Evolutionary conservation across 2,113 vertebrate genomes (phyloP).

Genomic region (Apistogramma diplotaenia): DNA sequence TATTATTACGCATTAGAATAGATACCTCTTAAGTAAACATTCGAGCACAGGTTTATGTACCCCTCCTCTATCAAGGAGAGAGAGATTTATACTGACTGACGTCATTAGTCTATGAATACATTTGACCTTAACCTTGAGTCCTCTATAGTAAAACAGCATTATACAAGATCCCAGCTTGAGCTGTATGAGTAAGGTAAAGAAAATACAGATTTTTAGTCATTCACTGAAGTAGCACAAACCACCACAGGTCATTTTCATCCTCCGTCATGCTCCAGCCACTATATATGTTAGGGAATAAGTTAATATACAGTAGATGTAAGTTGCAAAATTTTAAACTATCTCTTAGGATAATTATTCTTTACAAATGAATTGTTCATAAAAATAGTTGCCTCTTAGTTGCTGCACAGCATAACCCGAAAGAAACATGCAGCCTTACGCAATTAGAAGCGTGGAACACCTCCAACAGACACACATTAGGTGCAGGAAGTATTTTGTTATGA

Average conservation of each 20-base stretch:
- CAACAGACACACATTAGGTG: constrained; percentile 15
- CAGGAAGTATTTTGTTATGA: constrained; percentile 27
- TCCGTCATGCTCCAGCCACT: not conserved
- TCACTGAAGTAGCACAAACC: constrained; percentile 19
- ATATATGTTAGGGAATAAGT: not conserved
- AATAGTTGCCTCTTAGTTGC: not conserved
- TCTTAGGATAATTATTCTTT: not conserved
- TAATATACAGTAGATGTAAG: constrained; percentile 3
- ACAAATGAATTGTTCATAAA: not conserved
- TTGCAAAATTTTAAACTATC: not conserved
- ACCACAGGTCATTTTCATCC: constrained; percentile 8
- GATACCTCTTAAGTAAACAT: constrained; percentile 45
- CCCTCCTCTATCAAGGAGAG: constrained; percentile 19
- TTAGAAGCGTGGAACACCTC: not conserved
- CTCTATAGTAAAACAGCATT: constrained; percentile 43
- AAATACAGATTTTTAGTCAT: constrained; percentile 10
- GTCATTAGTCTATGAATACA: constrained; percentile 48
- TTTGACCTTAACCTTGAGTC: constrained; percentile 56
- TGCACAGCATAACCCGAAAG: constrained; percentile 2
- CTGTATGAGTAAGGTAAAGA: not conserved
- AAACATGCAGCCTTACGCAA: constrained; percentile 1
- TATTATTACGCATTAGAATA: constrained; percentile 47
- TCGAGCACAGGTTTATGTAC: constrained; percentile 44
- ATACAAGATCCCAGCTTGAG: constrained; percentile 8
- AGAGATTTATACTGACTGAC: constrained; percentile 10